phyloP scores from a whole-genome alignment of 2,888 invertebrate species.

The Syritta pipiens region DNA sequence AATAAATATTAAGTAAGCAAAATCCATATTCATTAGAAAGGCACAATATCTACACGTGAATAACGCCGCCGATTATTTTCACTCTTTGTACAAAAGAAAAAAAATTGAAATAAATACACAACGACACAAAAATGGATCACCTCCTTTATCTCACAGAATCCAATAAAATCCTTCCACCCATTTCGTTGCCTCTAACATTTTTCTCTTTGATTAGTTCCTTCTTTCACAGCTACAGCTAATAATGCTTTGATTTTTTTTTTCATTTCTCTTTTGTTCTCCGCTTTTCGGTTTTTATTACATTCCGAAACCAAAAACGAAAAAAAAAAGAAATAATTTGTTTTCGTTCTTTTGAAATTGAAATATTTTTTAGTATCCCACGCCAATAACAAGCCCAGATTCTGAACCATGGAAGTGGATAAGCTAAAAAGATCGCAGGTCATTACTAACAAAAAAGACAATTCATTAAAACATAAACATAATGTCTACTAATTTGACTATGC shows the following conservation, averaged over 20 bases:
- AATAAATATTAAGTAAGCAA: conserved; percentile 48
- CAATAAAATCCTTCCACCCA: conserved; percentile 8
- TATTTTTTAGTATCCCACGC: conserved; percentile 88
- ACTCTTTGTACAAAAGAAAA: conserved; percentile 21
- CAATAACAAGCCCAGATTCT: conserved; percentile 92
- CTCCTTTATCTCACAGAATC: conserved; percentile 23
- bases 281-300: conserved; percentile 44
- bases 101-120: not conserved
- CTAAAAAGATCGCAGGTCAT: conserved; percentile 74
- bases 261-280: conserved; percentile 34
- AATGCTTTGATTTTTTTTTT: conserved; percentile 53
- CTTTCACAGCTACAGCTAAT: conserved; percentile 50
- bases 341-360: conserved; percentile 68
- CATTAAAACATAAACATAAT: conserved; percentile 64
- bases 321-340: conserved; percentile 58
- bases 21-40: conserved; percentile 61
- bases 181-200: conserved; percentile 28
- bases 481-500: conserved; percentile 48
- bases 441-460: conserved; percentile 80
- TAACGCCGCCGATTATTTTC: conserved; percentile 37
- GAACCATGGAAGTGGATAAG: conserved; percentile 94
- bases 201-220: conserved; percentile 20
- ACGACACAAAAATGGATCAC: conserved; percentile 21
- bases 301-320: conserved; percentile 21
- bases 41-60: conserved; percentile 51